phyloP scores from a whole-genome alignment of 2,888 invertebrate species.

The Drosophila formosana region DNA sequence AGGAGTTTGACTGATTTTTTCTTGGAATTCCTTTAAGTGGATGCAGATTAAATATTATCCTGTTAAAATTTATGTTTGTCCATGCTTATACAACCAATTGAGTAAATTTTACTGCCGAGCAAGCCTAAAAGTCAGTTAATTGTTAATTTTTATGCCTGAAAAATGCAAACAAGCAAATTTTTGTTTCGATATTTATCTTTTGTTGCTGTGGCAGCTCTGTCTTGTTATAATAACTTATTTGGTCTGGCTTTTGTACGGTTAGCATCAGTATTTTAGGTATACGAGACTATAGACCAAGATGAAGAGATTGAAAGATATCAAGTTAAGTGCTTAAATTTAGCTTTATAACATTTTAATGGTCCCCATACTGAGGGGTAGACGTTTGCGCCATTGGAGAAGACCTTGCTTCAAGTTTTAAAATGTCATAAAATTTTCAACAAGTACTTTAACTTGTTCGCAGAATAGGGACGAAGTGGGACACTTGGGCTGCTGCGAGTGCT shows the following conservation, averaged over 20 bases:
- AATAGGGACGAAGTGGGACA: not conserved
- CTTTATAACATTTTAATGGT: slow-evolving; percentile 79
- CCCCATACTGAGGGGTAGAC: slow-evolving; percentile 20
- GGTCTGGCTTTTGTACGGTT: slow-evolving; percentile 39
- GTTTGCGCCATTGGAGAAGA: slow-evolving; percentile 32
- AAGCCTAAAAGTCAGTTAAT: slow-evolving; percentile 51
- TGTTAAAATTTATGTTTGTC: slow-evolving; percentile 26
- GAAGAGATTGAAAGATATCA: slow-evolving; percentile 71
- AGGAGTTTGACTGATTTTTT: not conserved
- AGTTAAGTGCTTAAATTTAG: slow-evolving; percentile 76
- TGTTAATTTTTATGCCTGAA: slow-evolving; percentile 57
- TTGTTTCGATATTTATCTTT: slow-evolving; percentile 29
- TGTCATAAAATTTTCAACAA: slow-evolving; percentile 80
- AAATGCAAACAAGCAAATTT: slow-evolving; percentile 53
- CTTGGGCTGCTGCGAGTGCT: slow-evolving; percentile 7
- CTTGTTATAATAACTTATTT: slow-evolving; percentile 61
- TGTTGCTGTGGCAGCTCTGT: slow-evolving; percentile 26
- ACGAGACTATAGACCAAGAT: slow-evolving; percentile 51
- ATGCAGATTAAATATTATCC: slow-evolving; percentile 23
- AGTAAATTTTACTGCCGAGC: slow-evolving; percentile 29
- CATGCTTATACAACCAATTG: slow-evolving; percentile 49
- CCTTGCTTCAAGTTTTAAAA: slow-evolving; percentile 66
- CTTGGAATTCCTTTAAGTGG: not conserved
- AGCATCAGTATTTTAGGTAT: slow-evolving; percentile 19
- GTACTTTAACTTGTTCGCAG: slow-evolving; percentile 65